These are phyloP conservation scores for Lindbergichthys nudifrons DNA, from an alignment of 2,797 vertebrate species.

Conservation along the genomic window DNA sequence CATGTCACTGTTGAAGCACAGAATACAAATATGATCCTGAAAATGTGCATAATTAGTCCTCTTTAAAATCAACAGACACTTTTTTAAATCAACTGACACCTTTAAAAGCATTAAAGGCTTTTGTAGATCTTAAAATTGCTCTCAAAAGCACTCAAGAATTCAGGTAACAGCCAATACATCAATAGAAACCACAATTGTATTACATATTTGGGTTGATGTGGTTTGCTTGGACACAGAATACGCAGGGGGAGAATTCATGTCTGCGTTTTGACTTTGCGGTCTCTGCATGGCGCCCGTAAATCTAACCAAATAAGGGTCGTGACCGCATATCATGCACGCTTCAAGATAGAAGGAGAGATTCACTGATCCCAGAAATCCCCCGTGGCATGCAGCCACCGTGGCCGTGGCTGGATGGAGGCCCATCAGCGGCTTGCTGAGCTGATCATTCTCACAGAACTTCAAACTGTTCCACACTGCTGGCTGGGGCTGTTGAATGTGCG, in stretches of 20 bases:
- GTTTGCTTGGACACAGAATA: constrained; percentile 38
- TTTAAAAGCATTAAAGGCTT: background rate
- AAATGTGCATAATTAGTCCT: too few species aligned
- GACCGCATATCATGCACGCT: constrained; percentile 58
- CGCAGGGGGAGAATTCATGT: constrained; percentile 37
- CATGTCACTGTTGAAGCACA: too few species aligned
- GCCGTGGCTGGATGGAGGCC: constrained; percentile 66
- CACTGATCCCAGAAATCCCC: constrained; percentile 73
- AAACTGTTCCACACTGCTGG: constrained; percentile 46
- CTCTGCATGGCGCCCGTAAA: constrained; percentile 70
- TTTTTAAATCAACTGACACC: too few species aligned
- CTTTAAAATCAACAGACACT: too few species aligned
- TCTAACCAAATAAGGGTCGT: constrained; percentile 72
- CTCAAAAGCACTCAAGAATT: constrained; percentile 24
- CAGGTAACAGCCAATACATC: constrained; percentile 50
- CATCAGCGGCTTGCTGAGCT: constrained; percentile 59
- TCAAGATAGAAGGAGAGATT: constrained; percentile 67
- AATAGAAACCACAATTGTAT: constrained; percentile 43
- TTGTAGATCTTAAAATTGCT: too few species aligned
- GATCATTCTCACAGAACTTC: constrained; percentile 59
- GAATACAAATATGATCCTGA: too few species aligned
- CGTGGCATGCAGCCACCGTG: constrained; percentile 60
- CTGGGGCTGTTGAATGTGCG: constrained; percentile 46
- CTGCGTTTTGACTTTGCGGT: constrained; percentile 71
- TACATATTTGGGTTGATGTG: constrained; percentile 50